These are phyloP conservation scores for Erpobdella octoculata DNA, from an alignment of 2,888 invertebrate species.

Conservation along the genomic window DNA sequence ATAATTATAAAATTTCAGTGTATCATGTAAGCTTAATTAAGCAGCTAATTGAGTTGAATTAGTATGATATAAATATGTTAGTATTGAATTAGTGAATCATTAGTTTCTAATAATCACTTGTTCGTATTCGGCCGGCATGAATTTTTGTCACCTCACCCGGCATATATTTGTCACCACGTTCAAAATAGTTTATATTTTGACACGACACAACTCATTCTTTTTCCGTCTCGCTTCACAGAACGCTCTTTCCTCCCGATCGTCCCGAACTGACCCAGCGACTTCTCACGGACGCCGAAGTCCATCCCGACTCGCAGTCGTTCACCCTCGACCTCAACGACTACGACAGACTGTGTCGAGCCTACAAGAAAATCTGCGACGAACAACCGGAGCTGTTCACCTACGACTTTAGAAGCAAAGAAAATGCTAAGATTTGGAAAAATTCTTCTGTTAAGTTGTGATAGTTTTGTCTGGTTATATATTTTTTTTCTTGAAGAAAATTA, in stretches of 20 bases:
- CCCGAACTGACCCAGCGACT: constrained; percentile 63
- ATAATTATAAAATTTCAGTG: no score
- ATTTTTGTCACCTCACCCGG: no score
- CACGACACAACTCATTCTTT: constrained; percentile 4
- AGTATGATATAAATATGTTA: no score
- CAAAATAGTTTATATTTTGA: not conserved
- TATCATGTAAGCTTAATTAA: no score
- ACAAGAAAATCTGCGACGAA: constrained; percentile 61
- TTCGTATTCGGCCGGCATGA: no score
- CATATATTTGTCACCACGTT: not conserved
- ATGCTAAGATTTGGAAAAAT: constrained; percentile 35
- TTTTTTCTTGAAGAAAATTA: no score
- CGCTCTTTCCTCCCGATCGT: constrained; percentile 69
- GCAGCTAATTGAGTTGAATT: no score
- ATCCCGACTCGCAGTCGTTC: constrained; percentile 64
- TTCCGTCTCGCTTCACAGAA: constrained; percentile 52
- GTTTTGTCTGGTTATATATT: no score
- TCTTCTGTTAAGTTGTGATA: no score
- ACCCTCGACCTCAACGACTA: constrained; percentile 72
- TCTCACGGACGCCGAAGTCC: constrained; percentile 65
- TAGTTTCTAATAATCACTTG: no score
- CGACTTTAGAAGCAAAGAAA: constrained; percentile 60
- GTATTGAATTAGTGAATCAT: no score
- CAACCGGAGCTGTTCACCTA: constrained; percentile 55
- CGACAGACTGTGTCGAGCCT: constrained; percentile 68